A percentile compares a stretch with the other conserved stretches of the same genome.
Conservation (phyloP, 2,113 vertebrate genomes). For the Puma concolor region DNA sequence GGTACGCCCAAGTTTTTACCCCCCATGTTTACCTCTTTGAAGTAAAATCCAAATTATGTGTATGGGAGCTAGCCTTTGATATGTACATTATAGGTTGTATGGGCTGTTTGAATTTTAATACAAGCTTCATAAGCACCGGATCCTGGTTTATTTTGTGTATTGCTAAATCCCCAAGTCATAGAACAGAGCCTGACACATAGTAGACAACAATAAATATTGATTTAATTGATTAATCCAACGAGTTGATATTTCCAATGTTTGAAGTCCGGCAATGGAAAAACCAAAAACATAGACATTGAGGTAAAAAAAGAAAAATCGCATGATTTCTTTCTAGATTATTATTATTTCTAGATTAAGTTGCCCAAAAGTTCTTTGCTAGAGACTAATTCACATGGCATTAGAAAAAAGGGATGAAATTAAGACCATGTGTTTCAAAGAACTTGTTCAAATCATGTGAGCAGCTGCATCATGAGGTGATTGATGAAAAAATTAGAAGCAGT, state of each 20-base stretch:
- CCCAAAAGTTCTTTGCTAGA: conserved; percentile 5
- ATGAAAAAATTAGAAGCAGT: not conserved
- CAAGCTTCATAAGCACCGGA: not conserved
- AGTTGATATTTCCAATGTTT: not conserved
- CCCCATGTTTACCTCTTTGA: not conserved
- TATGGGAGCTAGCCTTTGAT: not conserved
- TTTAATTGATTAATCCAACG: not conserved
- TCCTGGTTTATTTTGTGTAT: not conserved
- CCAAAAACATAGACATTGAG: not conserved
- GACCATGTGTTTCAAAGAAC: conserved; percentile 29
- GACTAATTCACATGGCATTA: not conserved
- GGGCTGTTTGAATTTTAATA: not conserved
- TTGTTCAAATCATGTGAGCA: conserved; percentile 7
- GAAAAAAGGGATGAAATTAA: conserved; percentile 44
- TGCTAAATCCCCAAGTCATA: not conserved
- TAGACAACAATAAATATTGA: not conserved
- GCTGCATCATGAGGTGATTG: not conserved
- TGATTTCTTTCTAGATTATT: not conserved
- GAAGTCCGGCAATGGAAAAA: not conserved
- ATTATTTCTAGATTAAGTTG: not conserved
- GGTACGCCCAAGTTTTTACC: not conserved
- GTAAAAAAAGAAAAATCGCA: not conserved
- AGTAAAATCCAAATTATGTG: not conserved
- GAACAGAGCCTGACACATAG: not conserved
- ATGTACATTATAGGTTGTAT: not conserved